Evolutionary conservation across 2,797 vertebrate species (phyloP).

Genomic region (Centroberyx gerrardi): DNA sequence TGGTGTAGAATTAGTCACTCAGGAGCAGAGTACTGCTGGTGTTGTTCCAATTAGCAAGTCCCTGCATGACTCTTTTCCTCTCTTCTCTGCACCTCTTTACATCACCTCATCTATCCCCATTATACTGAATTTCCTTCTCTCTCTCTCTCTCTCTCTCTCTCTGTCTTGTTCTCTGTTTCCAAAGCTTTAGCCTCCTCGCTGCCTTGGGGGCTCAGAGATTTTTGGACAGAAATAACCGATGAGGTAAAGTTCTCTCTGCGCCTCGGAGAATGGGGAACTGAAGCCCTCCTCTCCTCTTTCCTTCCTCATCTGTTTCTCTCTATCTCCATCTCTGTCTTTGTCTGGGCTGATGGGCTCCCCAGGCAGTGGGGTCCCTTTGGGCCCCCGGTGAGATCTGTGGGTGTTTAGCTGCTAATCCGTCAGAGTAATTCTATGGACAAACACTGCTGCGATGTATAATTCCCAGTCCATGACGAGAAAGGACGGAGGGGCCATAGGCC

Average conservation of each 20-base stretch:
- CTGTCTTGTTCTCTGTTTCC: conserved; percentile 23
- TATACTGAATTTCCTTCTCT: conserved; percentile 60
- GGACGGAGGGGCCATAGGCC: conserved; percentile 75
- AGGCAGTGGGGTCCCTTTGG: conserved; percentile 60
- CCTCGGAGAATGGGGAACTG: conserved; percentile 42
- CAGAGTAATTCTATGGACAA: conserved; percentile 82
- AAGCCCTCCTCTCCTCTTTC: conserved; percentile 20
- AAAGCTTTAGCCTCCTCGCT: conserved; percentile 44
- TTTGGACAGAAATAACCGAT: conserved; percentile 61
- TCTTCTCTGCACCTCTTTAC: conserved; percentile 52
- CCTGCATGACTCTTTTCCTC: conserved; percentile 70
- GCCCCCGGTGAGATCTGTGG: conserved; percentile 76
- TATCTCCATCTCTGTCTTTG: conserved; percentile 41
- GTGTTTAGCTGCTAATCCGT: conserved; percentile 85
- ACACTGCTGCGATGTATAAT: conserved; percentile 74
- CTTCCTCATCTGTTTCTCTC: conserved; percentile 27
- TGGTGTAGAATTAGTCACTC: conserved; percentile 75
- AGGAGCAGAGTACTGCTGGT: conserved; percentile 76
- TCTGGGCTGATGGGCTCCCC: conserved; percentile 57
- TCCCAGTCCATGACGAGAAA: conserved; percentile 73
- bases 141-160: conserved; percentile 20
- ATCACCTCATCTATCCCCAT: conserved; percentile 72
- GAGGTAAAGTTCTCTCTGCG: conserved; percentile 42
- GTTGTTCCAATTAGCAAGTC: conserved; percentile 81
- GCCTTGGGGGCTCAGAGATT: conserved; percentile 47